A percentile compares a stretch with the other conserved stretches of the same genome.
phyloP scores from a whole-genome alignment of 2,113 vertebrate species.

The Phocoena phocoena region DNA sequence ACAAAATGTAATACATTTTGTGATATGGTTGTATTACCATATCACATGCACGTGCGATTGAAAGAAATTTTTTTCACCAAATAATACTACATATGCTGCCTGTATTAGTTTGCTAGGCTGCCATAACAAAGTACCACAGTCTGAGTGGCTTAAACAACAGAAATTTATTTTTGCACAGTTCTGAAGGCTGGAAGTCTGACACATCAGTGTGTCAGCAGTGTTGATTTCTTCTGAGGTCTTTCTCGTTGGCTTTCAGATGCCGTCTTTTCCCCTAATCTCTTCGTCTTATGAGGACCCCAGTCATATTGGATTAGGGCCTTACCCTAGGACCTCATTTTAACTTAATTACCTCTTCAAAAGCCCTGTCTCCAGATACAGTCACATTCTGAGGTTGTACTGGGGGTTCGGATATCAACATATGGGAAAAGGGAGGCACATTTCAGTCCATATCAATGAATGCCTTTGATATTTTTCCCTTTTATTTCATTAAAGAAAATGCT shows the following conservation, averaged over 20 bases:
- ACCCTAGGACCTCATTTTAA: background rate
- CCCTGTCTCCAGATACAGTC: background rate
- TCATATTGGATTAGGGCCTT: background rate
- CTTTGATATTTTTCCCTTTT: background rate
- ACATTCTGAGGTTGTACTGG: background rate
- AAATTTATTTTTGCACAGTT: background rate
- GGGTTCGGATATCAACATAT: background rate
- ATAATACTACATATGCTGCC: background rate
- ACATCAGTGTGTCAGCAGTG: background rate
- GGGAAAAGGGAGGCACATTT: background rate
- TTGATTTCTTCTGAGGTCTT: background rate
- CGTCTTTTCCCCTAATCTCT: background rate
- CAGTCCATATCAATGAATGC: background rate
- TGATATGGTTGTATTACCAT: background rate
- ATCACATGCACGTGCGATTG: background rate
- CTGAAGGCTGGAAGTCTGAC: background rate
- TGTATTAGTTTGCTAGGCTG: background rate
- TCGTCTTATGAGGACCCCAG: background rate
- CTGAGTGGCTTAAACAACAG: background rate
- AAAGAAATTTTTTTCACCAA: background rate
- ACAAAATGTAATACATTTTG: background rate
- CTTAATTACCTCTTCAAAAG: background rate
- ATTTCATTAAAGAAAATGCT: slow-evolving; percentile 16
- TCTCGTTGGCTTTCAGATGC: background rate
- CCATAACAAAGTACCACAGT: background rate